Evolutionary conservation across 2,797 vertebrate genomes (phyloP).

Genomic region (Ptychadena robeensis): DNA sequence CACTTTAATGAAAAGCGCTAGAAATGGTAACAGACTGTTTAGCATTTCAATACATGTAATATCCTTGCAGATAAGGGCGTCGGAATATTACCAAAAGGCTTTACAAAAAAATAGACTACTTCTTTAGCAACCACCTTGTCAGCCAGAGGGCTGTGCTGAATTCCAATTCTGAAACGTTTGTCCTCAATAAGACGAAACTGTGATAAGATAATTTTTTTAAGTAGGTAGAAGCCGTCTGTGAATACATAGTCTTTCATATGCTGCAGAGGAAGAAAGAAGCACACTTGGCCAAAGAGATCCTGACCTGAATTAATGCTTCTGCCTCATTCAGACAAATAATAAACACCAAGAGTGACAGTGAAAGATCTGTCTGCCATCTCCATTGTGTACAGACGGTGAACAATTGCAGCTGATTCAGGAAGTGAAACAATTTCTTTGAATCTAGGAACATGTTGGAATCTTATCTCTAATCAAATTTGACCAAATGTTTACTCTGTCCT

Average conservation of each 20-base stretch:
- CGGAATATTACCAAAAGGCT: conserved; percentile 62
- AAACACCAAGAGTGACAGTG: too few species aligned
- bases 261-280: not conserved
- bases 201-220: conserved; percentile 65
- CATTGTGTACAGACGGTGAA: too few species aligned
- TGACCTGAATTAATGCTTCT: conserved; percentile 19
- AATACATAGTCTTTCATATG: conserved; percentile 61
- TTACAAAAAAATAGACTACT: conserved; percentile 58
- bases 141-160: conserved; percentile 65
- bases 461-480: too few species aligned
- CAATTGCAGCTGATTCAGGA: too few species aligned
- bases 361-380: too few species aligned
- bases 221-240: conserved; percentile 57
- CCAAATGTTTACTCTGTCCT: too few species aligned
- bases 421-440: too few species aligned
- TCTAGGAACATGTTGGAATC: too few species aligned
- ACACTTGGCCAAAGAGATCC: not conserved
- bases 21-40: conserved; percentile 68
- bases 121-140: conserved; percentile 48
- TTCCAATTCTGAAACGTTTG: conserved; percentile 61
- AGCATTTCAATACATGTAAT: conserved; percentile 70
- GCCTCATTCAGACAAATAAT: too few species aligned
- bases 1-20: conserved; percentile 69
- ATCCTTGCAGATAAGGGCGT: conserved; percentile 69
- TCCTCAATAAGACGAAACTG: conserved; percentile 65